Percentiles rank a stretch among this genome's conserved stretches.
These are phyloP conservation scores for Lepilemur septentrionalis DNA, from an alignment of 2,797 vertebrate species.

Conservation along the genomic window DNA sequence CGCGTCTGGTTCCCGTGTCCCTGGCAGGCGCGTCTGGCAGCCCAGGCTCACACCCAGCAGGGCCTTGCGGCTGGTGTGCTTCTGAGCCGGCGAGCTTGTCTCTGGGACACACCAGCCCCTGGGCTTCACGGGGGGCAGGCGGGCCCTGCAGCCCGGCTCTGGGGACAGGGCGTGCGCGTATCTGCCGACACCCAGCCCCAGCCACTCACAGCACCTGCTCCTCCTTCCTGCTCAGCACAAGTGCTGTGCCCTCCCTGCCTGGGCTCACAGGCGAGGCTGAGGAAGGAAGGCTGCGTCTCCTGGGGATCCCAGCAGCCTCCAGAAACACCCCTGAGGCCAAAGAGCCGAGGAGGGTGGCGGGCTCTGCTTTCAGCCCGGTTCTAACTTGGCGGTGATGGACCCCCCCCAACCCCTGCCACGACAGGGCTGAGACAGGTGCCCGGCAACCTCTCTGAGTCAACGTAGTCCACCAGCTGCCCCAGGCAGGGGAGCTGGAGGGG, in stretches of 20 bases:
- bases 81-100: neutral
- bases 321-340: neutral
- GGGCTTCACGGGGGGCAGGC: neutral
- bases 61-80: neutral
- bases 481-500: too few relatives aligned
- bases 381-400: neutral
- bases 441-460: too few relatives aligned
- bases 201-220: neutral
- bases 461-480: neutral
- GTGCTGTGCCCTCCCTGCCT: neutral
- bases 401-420: neutral
- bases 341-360: neutral
- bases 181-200: neutral
- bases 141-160: neutral
- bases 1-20: rapidly evolving
- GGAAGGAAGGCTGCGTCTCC: neutral
- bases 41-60: neutral
- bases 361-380: neutral
- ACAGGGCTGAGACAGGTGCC: neutral
- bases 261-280: neutral
- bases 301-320: neutral
- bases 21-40: neutral
- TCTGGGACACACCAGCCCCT: neutral
- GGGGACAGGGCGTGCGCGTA: neutral
- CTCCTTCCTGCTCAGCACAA: neutral